Conservation (phyloP, 2,113 vertebrate genomes). For the Ptilonorhynchus violaceus region DNA sequence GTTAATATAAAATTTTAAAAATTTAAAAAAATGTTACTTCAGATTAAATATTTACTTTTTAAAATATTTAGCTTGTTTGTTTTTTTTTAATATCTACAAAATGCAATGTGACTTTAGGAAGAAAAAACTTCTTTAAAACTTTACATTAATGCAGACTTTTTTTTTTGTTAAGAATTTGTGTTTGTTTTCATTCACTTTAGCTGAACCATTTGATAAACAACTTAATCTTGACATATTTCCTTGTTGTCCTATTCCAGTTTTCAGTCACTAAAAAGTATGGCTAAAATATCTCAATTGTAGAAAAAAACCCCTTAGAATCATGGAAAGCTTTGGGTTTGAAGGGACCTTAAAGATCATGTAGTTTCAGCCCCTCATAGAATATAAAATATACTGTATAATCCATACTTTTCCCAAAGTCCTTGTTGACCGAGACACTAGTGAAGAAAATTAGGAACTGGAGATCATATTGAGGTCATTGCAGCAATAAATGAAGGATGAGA, state of each 20-base stretch:
- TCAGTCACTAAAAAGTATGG: neutral
- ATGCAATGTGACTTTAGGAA: neutral
- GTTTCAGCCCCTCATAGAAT: neutral
- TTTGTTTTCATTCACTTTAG: neutral
- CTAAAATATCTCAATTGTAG: neutral
- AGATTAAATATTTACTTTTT: neutral
- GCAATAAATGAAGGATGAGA: neutral
- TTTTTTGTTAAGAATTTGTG: neutral
- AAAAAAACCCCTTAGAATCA: neutral
- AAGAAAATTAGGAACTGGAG: neutral
- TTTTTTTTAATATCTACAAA: neutral
- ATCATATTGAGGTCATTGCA: neutral
- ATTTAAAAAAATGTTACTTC: neutral
- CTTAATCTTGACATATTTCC: neutral
- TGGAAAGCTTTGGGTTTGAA: neutral
- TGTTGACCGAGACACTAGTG: rapidly evolving
- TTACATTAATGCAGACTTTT: neutral
- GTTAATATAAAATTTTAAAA: neutral
- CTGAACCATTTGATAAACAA: neutral
- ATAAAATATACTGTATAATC: neutral
- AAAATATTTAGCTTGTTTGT: neutral
- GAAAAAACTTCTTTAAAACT: neutral
- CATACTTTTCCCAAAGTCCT: neutral
- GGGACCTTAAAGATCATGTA: neutral
- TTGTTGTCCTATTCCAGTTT: neutral